Conservation (phyloP, 2,113 vertebrate species). For the Salvelinus namaycush region DNA sequence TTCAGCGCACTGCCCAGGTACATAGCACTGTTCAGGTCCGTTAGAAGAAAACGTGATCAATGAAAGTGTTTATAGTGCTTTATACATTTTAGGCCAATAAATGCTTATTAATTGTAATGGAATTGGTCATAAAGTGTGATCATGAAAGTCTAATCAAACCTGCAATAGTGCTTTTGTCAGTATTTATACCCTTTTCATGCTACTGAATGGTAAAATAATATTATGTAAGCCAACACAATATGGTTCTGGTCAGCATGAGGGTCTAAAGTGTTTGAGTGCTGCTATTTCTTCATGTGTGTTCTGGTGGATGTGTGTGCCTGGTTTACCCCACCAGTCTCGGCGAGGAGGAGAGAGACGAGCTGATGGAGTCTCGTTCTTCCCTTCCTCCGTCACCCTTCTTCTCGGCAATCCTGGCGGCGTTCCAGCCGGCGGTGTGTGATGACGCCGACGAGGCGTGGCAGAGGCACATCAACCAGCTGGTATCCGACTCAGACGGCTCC, state of each 20-base stretch:
- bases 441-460: constrained; percentile 89
- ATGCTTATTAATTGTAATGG: no score
- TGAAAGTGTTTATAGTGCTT: not conserved
- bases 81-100: not conserved
- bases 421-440: constrained; percentile 85
- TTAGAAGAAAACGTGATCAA: not conserved
- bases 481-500: constrained; percentile 91
- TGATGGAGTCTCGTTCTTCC: constrained; percentile 65
- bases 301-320: constrained; percentile 7
- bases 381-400: constrained; percentile 94
- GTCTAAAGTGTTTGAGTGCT: not conserved
- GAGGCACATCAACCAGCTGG: constrained; percentile 91
- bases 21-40: not conserved
- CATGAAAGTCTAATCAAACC: no score
- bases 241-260: no score
- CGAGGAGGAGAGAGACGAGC: constrained; percentile 81
- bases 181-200: no score
- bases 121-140: no score
- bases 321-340: constrained; percentile 71
- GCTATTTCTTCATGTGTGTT: not conserved
- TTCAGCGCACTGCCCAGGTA: constrained; percentile 82
- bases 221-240: no score
- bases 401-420: constrained; percentile 93
- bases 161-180: no score
- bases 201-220: no score